Conservation (phyloP, 1,140 invertebrate species). For the Platorchestia sp. region DNA sequence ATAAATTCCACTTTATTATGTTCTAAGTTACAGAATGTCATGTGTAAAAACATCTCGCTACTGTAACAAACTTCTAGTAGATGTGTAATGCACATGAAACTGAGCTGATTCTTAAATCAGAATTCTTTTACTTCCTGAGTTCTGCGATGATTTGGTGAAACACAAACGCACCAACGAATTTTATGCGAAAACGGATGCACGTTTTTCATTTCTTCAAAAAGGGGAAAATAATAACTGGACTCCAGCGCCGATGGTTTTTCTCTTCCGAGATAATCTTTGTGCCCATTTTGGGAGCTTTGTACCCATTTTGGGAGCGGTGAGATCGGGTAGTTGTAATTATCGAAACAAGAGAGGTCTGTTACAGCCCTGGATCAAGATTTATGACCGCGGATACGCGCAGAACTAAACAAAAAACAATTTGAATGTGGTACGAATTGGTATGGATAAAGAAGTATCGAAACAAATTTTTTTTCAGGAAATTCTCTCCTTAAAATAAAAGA, state of each 20-base stretch:
- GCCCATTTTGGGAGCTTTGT: not conserved
- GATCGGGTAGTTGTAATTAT: too few relatives aligned
- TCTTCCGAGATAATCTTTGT: not conserved
- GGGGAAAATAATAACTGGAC: not conserved
- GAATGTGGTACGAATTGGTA: not conserved
- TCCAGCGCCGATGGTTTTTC: not conserved
- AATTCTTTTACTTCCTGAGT: not conserved
- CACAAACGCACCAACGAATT: not conserved
- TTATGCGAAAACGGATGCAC: not conserved
- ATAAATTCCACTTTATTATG: too few relatives aligned
- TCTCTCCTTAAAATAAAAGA: too few relatives aligned
- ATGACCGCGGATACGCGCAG: not conserved
- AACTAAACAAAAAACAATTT: not conserved
- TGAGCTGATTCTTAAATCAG: not conserved
- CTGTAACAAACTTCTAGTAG: not conserved
- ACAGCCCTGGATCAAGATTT: not conserved
- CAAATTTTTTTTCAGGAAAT: not conserved
- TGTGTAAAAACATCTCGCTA: too few relatives aligned
- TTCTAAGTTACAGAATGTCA: too few relatives aligned
- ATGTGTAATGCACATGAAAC: not conserved
- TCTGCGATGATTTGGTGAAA: not conserved
- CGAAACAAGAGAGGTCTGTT: not conserved
- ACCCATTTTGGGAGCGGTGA: not conserved
- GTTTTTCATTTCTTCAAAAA: not conserved
- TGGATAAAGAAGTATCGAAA: too few relatives aligned